Evolutionary conservation across 2,113 vertebrate genomes (phyloP).

Genomic region (Dendropsophus ebraccatus): DNA sequence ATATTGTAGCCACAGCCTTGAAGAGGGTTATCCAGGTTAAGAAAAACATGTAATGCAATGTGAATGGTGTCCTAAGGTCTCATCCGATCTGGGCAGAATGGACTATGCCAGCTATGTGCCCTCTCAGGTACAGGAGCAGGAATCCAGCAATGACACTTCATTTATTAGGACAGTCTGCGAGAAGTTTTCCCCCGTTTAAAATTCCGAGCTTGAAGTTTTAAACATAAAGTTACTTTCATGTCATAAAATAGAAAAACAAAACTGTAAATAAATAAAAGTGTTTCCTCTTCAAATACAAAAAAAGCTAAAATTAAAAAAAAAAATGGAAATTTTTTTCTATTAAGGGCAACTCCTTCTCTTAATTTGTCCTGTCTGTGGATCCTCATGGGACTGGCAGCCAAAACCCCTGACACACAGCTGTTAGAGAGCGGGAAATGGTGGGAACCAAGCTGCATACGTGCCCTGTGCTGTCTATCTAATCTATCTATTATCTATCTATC

Average conservation of each 20-base stretch:
- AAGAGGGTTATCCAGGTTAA: too few relatives aligned
- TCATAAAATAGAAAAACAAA: background rate
- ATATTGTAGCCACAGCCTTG: background rate
- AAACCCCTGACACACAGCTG: too few relatives aligned
- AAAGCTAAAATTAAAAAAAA: background rate
- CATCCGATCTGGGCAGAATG: conserved; percentile 61
- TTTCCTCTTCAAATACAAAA: background rate
- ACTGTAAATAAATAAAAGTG: background rate
- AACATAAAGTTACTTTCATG: background rate
- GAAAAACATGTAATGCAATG: background rate
- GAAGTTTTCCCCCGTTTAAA: conserved; percentile 73
- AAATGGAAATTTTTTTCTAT: too few relatives aligned
- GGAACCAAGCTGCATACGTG: too few relatives aligned
- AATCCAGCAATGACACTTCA: conserved; percentile 74
- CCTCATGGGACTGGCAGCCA: too few relatives aligned
- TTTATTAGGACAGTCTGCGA: conserved; percentile 71
- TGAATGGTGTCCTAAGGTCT: background rate
- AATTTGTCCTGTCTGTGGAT: too few relatives aligned
- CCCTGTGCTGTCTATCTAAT: too few relatives aligned
- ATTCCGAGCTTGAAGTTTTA: conserved; percentile 68
- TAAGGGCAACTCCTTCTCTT: too few relatives aligned
- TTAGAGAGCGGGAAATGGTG: too few relatives aligned
- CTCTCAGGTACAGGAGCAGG: conserved; percentile 71
- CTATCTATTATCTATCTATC: too few relatives aligned
- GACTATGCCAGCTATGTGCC: conserved; percentile 72